Base-by-base conservation (phyloP, 2,888 invertebrate genomes). In the Eristalinus aeneus region DNA sequence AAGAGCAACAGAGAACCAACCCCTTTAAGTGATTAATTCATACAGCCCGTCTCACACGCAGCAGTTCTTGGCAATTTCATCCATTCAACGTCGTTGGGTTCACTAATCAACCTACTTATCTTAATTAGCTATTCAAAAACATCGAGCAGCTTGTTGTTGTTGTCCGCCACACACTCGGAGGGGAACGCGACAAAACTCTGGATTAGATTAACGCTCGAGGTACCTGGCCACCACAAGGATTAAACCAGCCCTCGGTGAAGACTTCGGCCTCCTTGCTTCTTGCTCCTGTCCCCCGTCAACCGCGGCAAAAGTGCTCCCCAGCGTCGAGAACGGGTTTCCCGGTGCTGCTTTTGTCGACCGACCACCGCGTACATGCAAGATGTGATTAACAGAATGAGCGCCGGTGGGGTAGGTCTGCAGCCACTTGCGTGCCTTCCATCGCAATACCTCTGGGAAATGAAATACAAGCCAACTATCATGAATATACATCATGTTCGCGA, bases 71-170 rank as follows among this genome's bases (percentile, higher is more conserved):
- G 46, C 68, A 63, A 63, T 63, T 72, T 39, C 69, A 61, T 76
- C 75, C 74, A 65, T 54, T 63, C 69, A 78, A 64, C 36, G 53
- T 58, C 81, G 60, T 60, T 63, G 78, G 71, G 74, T 74, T 69
- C 71, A 87, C 82, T 87, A 87, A 83, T 82, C 86, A 83, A 87
- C 82, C 86, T 82, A 82, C 86, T 87, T 87, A 87, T 87, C 86
- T 87, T 87, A 87, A 87, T 87, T 87, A 87, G 86, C 69, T 83
- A 87, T 87, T 87, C 86, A 83, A 82, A 82, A 87, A 78, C 82
- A 87, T 82, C 81, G 71, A 77, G 73, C 53, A 81, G 81, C 73
- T 81, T 81, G 85, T 81, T 81, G 85, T 81, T 81, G 76, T 63
- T 61, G 58, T 32, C 20, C 65, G 60, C 12, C 63, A 32, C 32